Percentiles rank a stretch among this genome's conserved stretches.
phyloP scores from a whole-genome alignment of 2,888 invertebrate genomes.

The Liopterus haemorrhoidalis region DNA sequence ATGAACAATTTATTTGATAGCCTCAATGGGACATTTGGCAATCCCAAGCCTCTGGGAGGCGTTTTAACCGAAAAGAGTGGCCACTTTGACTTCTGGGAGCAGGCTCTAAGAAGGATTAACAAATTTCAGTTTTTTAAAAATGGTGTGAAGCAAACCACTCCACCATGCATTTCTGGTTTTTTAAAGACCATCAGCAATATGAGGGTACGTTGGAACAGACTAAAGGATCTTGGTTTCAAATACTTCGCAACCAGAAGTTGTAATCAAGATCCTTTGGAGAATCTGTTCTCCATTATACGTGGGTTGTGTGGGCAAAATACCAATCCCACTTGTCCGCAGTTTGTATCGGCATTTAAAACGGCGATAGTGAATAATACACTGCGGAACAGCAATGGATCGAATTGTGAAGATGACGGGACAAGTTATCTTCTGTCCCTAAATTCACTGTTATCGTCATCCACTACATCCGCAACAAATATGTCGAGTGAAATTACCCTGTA shows the following conservation, averaged over 20 bases:
- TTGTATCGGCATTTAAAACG: conserved; percentile 1
- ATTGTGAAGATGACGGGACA: conserved; percentile 4
- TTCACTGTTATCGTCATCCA: not conserved
- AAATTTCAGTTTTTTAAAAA: not conserved
- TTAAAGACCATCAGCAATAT: not conserved
- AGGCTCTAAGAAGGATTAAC: not conserved
- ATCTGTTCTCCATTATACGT: conserved; percentile 4
- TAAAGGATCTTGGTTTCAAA: conserved; percentile 8
- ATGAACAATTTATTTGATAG: conserved; percentile 6
- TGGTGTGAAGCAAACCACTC: not conserved
- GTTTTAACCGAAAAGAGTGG: not conserved
- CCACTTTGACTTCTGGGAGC: conserved; percentile 3
- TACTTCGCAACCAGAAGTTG: conserved; percentile 6
- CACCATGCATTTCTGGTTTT: conserved; percentile 6
- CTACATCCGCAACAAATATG: not conserved
- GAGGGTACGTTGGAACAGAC: not conserved
- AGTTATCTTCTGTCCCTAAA: not conserved
- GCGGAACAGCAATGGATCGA: not conserved
- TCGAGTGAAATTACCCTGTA: not conserved
- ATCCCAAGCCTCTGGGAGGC: not conserved
- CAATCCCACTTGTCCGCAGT: conserved; percentile 6
- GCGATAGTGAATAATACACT: conserved; percentile 7
- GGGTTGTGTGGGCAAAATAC: conserved; percentile 6
- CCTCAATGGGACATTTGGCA: not conserved
- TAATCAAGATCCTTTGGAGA: conserved; percentile 10